These are phyloP conservation scores for Diorhabda sublineata DNA, from an alignment of 1,140 invertebrate genomes.

Conservation along the genomic window DNA sequence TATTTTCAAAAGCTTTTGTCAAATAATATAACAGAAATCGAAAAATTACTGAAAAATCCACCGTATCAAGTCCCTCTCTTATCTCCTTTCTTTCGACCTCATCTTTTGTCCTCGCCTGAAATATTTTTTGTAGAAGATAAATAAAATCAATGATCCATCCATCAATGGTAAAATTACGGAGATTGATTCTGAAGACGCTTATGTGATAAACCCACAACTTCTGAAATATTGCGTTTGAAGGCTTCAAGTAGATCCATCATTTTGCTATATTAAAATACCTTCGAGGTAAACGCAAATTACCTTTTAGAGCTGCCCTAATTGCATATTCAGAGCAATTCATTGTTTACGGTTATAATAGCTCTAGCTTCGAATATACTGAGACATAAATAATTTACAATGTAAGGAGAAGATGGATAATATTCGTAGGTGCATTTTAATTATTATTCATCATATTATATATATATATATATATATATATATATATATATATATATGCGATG, in stretches of 20 bases:
- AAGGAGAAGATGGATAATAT: too few relatives aligned
- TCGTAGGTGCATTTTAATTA: too few relatives aligned
- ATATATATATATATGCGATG: too few relatives aligned
- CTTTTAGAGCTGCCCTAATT: too few relatives aligned
- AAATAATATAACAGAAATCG: neutral
- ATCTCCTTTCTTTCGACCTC: neutral
- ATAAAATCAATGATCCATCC: neutral
- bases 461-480: too few relatives aligned
- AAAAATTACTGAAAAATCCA: neutral
- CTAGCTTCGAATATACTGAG: too few relatives aligned
- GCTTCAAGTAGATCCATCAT: neutral
- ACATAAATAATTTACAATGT: too few relatives aligned
- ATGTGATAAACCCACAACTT: neutral
- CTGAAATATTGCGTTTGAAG: neutral
- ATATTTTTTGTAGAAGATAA: neutral
- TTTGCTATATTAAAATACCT: neutral
- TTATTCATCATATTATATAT: too few relatives aligned
- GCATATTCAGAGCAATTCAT: too few relatives aligned
- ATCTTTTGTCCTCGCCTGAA: neutral
- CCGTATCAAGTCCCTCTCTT: neutral
- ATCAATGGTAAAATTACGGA: neutral
- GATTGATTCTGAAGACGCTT: neutral
- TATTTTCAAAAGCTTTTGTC: too few relatives aligned
- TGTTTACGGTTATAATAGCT: too few relatives aligned
- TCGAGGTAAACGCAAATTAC: too few relatives aligned